These are phyloP conservation scores for Caenorhabditis sinica DNA, from an alignment of 2,888 invertebrate species.

Conservation along the genomic window DNA sequence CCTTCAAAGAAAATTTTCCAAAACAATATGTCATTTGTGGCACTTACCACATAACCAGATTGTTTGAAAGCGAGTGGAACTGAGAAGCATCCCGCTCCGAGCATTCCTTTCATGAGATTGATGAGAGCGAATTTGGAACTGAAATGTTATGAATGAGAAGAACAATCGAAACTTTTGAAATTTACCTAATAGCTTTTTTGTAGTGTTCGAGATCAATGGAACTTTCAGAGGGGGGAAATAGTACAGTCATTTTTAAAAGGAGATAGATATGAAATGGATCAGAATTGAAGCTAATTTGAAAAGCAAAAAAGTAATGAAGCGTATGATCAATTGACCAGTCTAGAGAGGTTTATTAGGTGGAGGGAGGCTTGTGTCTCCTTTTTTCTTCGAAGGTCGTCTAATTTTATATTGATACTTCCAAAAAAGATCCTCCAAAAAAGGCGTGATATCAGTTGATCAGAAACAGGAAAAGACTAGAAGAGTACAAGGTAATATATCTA, in stretches of 20 bases:
- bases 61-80: constrained; percentile 82
- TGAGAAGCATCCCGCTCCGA: constrained; percentile 81
- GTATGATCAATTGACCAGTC: constrained; percentile 34
- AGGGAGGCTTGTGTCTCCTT: background rate
- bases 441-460: constrained; percentile 7
- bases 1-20: constrained; percentile 66
- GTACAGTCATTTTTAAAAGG: constrained; percentile 41
- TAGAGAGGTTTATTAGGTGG: constrained; percentile 18
- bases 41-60: constrained; percentile 76
- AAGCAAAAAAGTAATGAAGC: constrained; percentile 22
- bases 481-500: constrained; percentile 34
- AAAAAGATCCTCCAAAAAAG: background rate
- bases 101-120: constrained; percentile 81
- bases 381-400: constrained; percentile 21
- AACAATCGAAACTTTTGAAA: no score
- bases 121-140: constrained; percentile 75
- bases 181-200: constrained; percentile 55
- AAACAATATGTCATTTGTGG: background rate
- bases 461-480: constrained; percentile 21
- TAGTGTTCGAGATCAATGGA: constrained; percentile 34
- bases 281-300: background rate
- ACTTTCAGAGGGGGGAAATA: constrained; percentile 45
- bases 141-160: constrained; percentile 33
- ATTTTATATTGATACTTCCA: constrained; percentile 11
- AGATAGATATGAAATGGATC: background rate